Conservation (phyloP, 2,888 invertebrate genomes). For the Cancer borealis region DNA sequence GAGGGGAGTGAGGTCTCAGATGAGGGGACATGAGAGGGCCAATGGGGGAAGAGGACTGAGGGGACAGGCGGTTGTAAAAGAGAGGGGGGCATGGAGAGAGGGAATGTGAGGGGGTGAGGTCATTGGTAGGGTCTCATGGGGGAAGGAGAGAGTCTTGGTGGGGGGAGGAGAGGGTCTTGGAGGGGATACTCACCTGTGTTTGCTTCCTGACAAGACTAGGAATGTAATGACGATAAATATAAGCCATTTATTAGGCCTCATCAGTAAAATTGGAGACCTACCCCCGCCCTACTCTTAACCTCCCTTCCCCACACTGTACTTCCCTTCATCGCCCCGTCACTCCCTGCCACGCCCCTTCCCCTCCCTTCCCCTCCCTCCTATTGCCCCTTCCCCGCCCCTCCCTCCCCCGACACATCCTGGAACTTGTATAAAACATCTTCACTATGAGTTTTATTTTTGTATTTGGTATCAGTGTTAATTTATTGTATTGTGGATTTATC, state of each 20-base stretch:
- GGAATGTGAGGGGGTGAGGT: neutral
- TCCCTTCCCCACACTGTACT: neutral
- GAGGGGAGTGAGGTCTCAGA: neutral
- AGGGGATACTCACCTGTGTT: constrained; percentile 34
- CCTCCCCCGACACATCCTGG: neutral
- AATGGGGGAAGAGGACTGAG: neutral
- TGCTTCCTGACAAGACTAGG: neutral
- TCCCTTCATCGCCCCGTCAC: neutral
- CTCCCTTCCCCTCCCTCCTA: neutral
- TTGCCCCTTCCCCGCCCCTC: neutral
- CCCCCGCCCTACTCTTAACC: constrained; percentile 26
- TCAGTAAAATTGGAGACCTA: neutral
- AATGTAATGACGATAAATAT: constrained; percentile 8
- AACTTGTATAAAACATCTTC: neutral
- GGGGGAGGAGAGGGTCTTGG: neutral
- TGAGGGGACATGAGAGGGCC: neutral
- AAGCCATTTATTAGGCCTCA: neutral
- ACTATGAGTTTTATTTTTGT: neutral
- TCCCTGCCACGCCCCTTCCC: neutral
- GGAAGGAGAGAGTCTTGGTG: neutral
- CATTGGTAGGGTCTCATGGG: neutral
- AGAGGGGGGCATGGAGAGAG: neutral
- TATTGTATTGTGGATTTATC: neutral
- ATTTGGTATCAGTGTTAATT: neutral
- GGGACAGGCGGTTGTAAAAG: neutral